A percentile compares a stretch with the other conserved stretches of the same genome.
Evolutionary conservation across 2,888 invertebrate species (phyloP).

Genomic region (Ernsta delagoae): DNA sequence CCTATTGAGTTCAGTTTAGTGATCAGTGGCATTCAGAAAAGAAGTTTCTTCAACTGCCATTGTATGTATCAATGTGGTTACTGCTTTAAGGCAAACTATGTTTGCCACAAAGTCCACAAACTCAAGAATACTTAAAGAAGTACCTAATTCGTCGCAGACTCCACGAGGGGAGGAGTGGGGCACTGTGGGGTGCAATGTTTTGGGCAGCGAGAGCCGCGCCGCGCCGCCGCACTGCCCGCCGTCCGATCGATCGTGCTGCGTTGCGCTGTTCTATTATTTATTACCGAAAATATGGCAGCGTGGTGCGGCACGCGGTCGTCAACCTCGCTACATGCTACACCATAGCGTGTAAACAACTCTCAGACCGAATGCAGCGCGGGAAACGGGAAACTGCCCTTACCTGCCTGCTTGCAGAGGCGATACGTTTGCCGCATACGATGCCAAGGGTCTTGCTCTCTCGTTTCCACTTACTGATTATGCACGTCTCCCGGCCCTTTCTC

Average conservation of each 20-base stretch:
- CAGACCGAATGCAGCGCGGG: slow-evolving; percentile 66
- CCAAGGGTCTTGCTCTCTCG: slow-evolving; percentile 39
- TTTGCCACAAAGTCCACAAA: background rate
- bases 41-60: too few species aligned
- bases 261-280: slow-evolving; percentile 79
- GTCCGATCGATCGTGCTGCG: slow-evolving; percentile 73
- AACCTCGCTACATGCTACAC: slow-evolving; percentile 59
- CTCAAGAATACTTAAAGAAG: background rate
- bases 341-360: slow-evolving; percentile 70
- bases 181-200: slow-evolving; percentile 65
- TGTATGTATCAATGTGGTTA: background rate
- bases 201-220: slow-evolving; percentile 54
- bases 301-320: slow-evolving; percentile 73
- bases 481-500: slow-evolving; percentile 37
- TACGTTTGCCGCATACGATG: slow-evolving; percentile 40
- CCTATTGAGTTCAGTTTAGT: too few species aligned
- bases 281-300: slow-evolving; percentile 80
- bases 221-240: slow-evolving; percentile 73
- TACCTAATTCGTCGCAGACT: slow-evolving; percentile 28
- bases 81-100: background rate
- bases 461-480: slow-evolving; percentile 22
- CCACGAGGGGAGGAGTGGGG: slow-evolving; percentile 34
- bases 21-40: too few species aligned
- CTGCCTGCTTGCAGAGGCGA: slow-evolving; percentile 51
- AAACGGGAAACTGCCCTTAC: slow-evolving; percentile 70